Conservation (phyloP, 2,113 vertebrate species). For the Cebus imitator region DNA sequence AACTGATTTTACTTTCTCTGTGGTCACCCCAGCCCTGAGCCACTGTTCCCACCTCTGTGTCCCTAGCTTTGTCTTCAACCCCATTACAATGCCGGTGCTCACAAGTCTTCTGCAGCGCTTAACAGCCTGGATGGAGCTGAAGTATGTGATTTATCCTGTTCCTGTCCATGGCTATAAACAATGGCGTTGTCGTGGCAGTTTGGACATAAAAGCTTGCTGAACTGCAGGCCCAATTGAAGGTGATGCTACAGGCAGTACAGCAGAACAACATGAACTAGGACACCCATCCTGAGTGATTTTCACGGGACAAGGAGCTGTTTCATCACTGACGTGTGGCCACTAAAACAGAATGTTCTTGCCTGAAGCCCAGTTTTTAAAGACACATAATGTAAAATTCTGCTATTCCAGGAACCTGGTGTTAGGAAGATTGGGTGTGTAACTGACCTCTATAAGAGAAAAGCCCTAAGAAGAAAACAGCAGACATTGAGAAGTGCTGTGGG, state of each 20-base stretch:
- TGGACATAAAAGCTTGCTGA: slow-evolving; percentile 10
- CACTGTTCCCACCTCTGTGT: neutral
- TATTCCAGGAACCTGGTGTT: neutral
- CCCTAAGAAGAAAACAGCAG: neutral
- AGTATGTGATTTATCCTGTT: slow-evolving; percentile 23
- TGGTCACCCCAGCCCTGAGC: neutral
- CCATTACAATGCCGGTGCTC: slow-evolving; percentile 32
- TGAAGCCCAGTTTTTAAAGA: neutral
- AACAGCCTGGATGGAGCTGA: neutral
- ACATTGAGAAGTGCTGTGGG: neutral
- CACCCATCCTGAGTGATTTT: neutral
- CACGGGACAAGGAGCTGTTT: neutral
- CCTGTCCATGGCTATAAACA: slow-evolving; percentile 16
- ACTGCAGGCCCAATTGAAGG: neutral
- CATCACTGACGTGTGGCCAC: neutral
- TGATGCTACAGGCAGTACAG: neutral
- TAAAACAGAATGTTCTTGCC: neutral
- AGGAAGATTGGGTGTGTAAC: neutral
- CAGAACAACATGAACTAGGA: neutral
- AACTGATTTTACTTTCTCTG: neutral
- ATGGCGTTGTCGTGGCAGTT: neutral
- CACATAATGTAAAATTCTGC: neutral
- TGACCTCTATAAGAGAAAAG: neutral
- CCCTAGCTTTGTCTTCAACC: slow-evolving; percentile 35
- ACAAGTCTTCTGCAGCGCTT: neutral